Base-by-base conservation (phyloP, 2,113 vertebrate genomes). In the Oreochromis spilurus region DNA sequence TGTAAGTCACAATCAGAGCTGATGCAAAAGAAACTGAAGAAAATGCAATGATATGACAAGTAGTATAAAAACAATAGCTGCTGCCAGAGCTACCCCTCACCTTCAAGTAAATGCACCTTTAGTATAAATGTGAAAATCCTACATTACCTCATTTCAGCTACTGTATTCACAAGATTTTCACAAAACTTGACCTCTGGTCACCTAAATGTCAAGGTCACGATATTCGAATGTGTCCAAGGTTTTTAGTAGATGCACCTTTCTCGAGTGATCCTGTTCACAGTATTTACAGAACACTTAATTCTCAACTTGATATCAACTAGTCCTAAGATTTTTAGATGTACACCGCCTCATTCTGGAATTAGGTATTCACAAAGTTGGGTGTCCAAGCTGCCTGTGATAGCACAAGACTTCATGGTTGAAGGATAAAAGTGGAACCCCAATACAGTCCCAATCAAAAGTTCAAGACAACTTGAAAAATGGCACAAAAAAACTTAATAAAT, bases 401-500 rank as follows among this genome's bases (percentile, higher is more conserved):
- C 58, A 36, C 17, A 62, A 36, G 2, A 36, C 5, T 19, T 62
- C 31, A 36, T n/a, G 31, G 17, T 62, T 62, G 17, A 62, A 31
- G 5, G 58, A 43, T 43, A 70, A 43, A 43, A 43, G 16, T 70
- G n/a, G 65, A 36, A 38, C n/a, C 38, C 38, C 38, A 24, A 43
- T 8, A 67, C 17, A 62, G 58, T 19, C 29, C 16, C 29, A 62
- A 19, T 11, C 29, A 60, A 60, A 16, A 62, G 58, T 36, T 62
- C 29, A 62, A 34, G 16, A 62, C 58, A 10, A 34, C 9, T 60
- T 60, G 58, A 34, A 60, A 60, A 60, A 60, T 60, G 29, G 29
- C 58, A 2, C 29, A 60, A 0, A 34, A 1, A 60, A 11, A 26
- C 5, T 5, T 5, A 0, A 21, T 1, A 45, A 16, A 54, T 1